Evolutionary conservation across 2,113 vertebrate genomes (phyloP).

Genomic region (Galeopterus variegatus): DNA sequence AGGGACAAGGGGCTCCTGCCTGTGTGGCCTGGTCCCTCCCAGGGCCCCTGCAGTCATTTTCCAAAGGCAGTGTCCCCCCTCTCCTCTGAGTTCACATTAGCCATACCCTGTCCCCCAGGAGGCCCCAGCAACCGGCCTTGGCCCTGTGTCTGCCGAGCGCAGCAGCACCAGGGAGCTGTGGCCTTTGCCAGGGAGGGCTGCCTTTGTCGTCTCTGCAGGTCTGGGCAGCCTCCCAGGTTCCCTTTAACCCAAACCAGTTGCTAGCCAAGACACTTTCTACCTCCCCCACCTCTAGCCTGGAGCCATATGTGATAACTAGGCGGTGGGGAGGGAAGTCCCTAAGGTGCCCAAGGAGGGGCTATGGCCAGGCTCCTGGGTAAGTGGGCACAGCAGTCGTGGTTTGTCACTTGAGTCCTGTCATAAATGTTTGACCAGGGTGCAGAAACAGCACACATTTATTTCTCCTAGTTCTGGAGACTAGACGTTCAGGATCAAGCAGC

Average conservation of each 20-base stretch:
- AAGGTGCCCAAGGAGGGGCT: not conserved
- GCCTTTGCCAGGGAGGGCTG: not conserved
- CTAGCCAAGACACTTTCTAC: not conserved
- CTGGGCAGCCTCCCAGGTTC: not conserved
- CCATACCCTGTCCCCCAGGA: not conserved
- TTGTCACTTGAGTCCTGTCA: not conserved
- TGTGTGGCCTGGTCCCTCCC: not conserved
- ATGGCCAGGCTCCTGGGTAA: not conserved
- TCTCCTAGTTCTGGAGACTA: not conserved
- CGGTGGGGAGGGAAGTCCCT: too few species aligned
- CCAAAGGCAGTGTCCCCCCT: not conserved
- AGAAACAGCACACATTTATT: not conserved
- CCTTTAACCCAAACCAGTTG: not conserved
- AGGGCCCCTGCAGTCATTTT: not conserved
- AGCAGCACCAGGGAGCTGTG: not conserved
- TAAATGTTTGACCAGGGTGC: not conserved
- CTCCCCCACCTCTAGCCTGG: not conserved
- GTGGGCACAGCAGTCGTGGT: not conserved
- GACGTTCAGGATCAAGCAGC: not conserved
- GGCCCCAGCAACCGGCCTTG: not conserved
- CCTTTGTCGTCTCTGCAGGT: not conserved
- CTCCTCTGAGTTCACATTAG: not conserved
- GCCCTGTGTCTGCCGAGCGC: not conserved
- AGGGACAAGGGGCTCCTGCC: not conserved
- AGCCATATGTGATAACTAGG: not conserved